These are phyloP conservation scores for Lutjanus erythropterus DNA, from an alignment of 2,113 vertebrate genomes.

Conservation along the genomic window DNA sequence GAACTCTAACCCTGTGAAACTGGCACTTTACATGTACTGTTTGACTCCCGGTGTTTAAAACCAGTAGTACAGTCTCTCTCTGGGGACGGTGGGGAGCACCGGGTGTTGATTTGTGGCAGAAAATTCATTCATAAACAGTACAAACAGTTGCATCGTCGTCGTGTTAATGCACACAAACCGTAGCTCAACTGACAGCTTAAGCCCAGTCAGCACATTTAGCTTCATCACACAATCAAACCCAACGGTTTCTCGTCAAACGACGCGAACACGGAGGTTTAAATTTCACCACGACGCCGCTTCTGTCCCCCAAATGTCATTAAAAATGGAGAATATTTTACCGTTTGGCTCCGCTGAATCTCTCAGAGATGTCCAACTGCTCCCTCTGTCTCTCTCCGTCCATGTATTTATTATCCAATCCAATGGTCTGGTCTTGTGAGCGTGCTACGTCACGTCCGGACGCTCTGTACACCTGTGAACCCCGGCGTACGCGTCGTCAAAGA, in stretches of 20 bases:
- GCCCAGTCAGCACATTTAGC: slow-evolving; percentile 32
- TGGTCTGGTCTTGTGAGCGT: slow-evolving; percentile 66
- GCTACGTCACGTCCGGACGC: slow-evolving; percentile 81
- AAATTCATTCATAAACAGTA: slow-evolving; percentile 18
- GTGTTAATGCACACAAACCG: background rate
- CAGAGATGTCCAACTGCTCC: slow-evolving; percentile 41
- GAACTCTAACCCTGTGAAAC: slow-evolving; percentile 22
- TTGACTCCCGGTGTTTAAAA: background rate
- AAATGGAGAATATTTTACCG: slow-evolving; percentile 47
- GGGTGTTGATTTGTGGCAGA: background rate
- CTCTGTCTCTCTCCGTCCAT: slow-evolving; percentile 37
- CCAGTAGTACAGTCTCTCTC: background rate
- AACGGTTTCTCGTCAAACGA: background rate
- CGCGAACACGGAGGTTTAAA: background rate
- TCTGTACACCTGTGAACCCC: slow-evolving; percentile 76
- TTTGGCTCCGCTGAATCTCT: background rate
- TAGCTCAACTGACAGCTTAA: slow-evolving; percentile 57
- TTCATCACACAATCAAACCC: background rate
- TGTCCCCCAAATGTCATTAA: background rate
- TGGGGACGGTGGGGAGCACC: background rate
- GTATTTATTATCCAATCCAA: slow-evolving; percentile 64
- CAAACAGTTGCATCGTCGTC: slow-evolving; percentile 24
- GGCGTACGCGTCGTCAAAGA: slow-evolving; percentile 36
- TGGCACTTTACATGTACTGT: background rate
- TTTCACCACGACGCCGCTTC: fast-evolving